phyloP scores from a whole-genome alignment of 2,113 vertebrate species.

The Dermatemys mawii region DNA sequence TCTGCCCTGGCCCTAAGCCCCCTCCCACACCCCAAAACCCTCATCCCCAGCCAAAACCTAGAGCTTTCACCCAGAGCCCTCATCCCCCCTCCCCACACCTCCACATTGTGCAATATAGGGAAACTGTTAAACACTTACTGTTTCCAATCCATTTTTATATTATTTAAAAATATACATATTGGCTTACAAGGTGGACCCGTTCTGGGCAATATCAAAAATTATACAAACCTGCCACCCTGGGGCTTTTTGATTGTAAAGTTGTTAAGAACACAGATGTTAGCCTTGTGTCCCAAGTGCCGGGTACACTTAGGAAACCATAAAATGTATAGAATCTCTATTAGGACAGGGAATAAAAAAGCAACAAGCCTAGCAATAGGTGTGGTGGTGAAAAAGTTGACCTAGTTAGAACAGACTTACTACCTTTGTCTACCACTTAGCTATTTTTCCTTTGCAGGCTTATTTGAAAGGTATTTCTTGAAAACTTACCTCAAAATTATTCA shows the following conservation, averaged over 20 bases:
- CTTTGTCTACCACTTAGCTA: neutral
- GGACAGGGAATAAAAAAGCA: neutral
- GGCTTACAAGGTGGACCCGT: no score
- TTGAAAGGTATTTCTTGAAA: neutral
- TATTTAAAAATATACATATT: no score
- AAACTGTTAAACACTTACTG: no score
- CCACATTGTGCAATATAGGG: no score
- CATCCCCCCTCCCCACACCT: no score
- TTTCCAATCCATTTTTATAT: no score
- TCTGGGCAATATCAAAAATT: no score
- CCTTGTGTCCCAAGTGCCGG: neutral
- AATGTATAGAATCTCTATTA: accelerated
- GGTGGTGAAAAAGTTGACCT: neutral
- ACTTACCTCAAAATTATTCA: neutral
- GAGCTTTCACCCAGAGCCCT: no score
- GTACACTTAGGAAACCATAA: neutral
- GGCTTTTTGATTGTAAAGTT: neutral
- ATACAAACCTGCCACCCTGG: neutral
- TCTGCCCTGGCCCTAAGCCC: no score
- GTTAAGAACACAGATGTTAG: neutral
- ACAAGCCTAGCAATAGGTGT: neutral
- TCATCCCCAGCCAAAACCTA: no score
- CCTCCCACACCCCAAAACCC: no score
- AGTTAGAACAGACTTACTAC: neutral
- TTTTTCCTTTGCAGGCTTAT: neutral